Evolutionary conservation across 2,888 invertebrate species (phyloP), one percentile per base, ranked within the genome.

Genomic region (Dynastes tityus): DNA sequence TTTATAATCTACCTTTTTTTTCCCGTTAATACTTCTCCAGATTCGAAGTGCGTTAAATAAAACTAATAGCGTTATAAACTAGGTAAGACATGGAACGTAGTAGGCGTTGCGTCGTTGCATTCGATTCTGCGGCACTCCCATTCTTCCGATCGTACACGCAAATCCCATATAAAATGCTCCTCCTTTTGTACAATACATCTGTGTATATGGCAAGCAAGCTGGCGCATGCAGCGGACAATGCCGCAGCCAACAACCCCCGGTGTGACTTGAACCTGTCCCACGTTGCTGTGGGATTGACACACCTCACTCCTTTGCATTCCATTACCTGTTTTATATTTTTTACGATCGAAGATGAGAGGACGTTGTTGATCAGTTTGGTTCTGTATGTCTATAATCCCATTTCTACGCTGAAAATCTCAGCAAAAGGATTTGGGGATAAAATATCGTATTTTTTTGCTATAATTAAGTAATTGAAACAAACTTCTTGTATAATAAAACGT

Each of bases 131-230:
- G 45, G 45, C 45, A 45, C 45, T 45, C 45, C 45, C 45, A 45
- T 45, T 45, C 45, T 45, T 45, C 45, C 9, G 45, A 45, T 58
- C 55, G 55, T 58, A 58, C 55, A 58, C 55, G 55, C 55, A 58
- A 58, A 58, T 58, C 53, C 16, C 53, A 53, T 53, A 53, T 16
- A 53, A 53, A 53, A 53, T 16, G 16, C 53, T 53, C n/a, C 16
- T 16, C 53, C 53, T 9, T 22, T 45, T 45, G 13, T 53, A 16
- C 53, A 16, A 53, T 53, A 5, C n/a, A 53, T 53, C 3, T 13
- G 9, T 9, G 22, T 13, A 2, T 13, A 11, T 13, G 11, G n/a
- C 51, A 13, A 53, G 16, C 55, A 16, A 58, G 22, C 55, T 9
- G 3, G 16, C n/a, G 55, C 55, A 22, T 58, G 16, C 55, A 16